These are phyloP conservation scores for Euproctis similis DNA, from an alignment of 2,888 invertebrate genomes.

Conservation along the genomic window DNA sequence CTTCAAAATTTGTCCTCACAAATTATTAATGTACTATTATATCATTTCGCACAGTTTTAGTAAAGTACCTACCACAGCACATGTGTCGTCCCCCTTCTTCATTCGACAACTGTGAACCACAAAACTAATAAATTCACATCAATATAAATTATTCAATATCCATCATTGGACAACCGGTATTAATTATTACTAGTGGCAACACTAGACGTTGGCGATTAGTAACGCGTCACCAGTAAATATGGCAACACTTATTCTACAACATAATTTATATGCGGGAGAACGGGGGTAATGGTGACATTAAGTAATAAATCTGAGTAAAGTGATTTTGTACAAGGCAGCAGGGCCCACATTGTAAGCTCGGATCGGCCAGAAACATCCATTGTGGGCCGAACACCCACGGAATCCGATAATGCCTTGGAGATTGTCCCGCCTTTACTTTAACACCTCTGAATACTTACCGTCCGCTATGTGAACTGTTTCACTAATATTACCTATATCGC, in stretches of 20 bases:
- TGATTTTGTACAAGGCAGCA: constrained; percentile 74
- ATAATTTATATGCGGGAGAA: constrained; percentile 65
- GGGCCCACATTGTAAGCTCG: constrained; percentile 63
- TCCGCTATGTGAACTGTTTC: constrained; percentile 35
- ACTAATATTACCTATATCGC: no score
- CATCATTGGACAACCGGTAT: constrained; percentile 62
- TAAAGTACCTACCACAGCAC: no score
- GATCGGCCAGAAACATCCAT: constrained; percentile 66
- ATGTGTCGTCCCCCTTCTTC: constrained; percentile 33
- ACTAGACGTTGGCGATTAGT: constrained; percentile 67
- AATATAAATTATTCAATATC: constrained; percentile 68
- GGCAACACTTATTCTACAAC: constrained; percentile 72
- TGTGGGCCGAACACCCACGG: constrained; percentile 60
- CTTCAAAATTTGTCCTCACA: constrained; percentile 1
- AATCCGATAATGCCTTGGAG: constrained; percentile 73
- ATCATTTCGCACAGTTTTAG: constrained; percentile 15
- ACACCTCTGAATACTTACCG: constrained; percentile 58
- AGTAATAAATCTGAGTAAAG: constrained; percentile 69
- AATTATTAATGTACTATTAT: constrained; percentile 21
- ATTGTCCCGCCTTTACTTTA: constrained; percentile 70
- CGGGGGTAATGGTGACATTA: constrained; percentile 60
- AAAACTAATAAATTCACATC: constrained; percentile 55
- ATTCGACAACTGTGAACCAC: constrained; percentile 42
- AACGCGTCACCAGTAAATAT: constrained; percentile 73
- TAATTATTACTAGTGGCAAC: constrained; percentile 67